Evolutionary conservation across 1,140 invertebrate species (phyloP).

Genomic region (Heliconius hewitsoni): DNA sequence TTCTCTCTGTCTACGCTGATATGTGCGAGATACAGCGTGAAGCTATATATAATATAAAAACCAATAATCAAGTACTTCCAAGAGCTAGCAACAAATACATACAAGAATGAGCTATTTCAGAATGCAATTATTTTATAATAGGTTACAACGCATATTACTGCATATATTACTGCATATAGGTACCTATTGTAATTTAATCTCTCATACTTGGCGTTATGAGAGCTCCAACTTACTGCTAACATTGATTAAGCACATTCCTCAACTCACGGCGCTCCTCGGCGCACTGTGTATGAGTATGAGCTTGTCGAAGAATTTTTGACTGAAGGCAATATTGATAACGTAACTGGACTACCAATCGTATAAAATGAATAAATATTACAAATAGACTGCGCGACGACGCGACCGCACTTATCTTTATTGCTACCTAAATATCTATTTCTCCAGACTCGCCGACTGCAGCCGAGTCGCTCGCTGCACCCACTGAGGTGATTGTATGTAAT

Average conservation of each 20-base stretch:
- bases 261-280: neutral
- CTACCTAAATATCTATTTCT: neutral
- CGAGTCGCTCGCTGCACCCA: neutral
- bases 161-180: neutral
- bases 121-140: neutral
- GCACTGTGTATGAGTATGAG: neutral
- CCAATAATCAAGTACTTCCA: too few relatives aligned
- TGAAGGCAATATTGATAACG: neutral
- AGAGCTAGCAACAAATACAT: neutral
- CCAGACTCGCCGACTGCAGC: too few relatives aligned
- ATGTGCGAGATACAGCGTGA: too few relatives aligned
- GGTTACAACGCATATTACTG: neutral
- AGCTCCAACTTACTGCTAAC: neutral
- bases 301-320: neutral
- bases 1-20: too few relatives aligned
- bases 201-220: neutral
- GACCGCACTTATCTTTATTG: neutral
- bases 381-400: neutral
- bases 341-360: neutral
- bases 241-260: slow-evolving; percentile 2
- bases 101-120: neutral
- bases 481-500: slow-evolving; percentile 21
- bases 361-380: neutral
- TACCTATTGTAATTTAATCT: neutral
- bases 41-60: too few relatives aligned